Base-by-base conservation (phyloP, 53 echinoderm and acorn worm species). In the Holothuria scabra region DNA sequence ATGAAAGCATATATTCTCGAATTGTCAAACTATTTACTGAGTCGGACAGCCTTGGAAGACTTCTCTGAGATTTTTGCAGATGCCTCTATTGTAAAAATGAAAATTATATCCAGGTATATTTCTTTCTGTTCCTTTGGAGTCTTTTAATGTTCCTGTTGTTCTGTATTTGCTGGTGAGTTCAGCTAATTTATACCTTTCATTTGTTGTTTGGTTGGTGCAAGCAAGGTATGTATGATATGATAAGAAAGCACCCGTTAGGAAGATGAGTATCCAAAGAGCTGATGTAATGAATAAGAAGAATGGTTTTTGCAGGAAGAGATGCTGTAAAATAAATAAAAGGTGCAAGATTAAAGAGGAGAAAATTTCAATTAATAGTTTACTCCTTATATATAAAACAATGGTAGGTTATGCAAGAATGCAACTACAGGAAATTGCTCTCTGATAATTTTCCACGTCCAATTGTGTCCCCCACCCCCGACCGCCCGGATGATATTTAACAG, bases 161-260 rank as follows among this genome's bases (percentile, higher is more conserved):
- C 8, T 26, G 28, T 56, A 8, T 28, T 21, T 52, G 26, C 21
- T 58, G 49, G 28, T 30, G 37, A 82, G 28, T 64, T 55, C 62
- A 21, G 91, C 59, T 61, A 81, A 28, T 76, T 93, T 95, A 83
- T 92, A 96, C 56, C 92, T 82, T 82, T 96, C 96, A 46, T 96
- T 96, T 29, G 96, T 96, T 12, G 96, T 96, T 60, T 96, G 96
- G 63, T 96, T 96, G 28, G 91, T 93, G 4, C 70, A 1, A 7
- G 86, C 88, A 30, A 96, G 90, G 80, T 88, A 91, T 35, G 90
- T 31, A 32, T 96, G 96, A 66, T 93, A 96, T 79, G 56, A 67
- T 35, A 84, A 79, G 65, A 96, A 96, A 33, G 71, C 84, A 76
- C 87, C 88, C 49, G 93, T 80, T 78, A 96, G 69, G 63, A 91